phyloP scores from a whole-genome alignment of 2,888 invertebrate genomes.

The Drosophila fulvimacula region DNA sequence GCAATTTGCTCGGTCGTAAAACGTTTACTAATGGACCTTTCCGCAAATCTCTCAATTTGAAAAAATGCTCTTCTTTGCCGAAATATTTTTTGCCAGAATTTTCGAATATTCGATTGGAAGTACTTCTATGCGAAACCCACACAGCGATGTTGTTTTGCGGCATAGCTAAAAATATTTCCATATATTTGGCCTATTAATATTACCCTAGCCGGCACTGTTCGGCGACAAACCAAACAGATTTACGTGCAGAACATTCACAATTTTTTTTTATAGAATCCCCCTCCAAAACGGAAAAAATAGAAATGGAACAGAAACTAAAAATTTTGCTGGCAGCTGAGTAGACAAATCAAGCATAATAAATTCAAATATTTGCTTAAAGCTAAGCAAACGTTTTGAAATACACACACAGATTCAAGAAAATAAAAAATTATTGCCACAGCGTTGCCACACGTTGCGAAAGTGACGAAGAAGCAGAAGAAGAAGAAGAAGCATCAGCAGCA shows the following conservation, averaged over 20 bases:
- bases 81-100: conserved; percentile 54
- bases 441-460: conserved; percentile 8
- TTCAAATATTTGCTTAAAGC: conserved; percentile 38
- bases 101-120: conserved; percentile 61
- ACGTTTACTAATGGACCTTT: conserved; percentile 24
- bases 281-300: conserved; percentile 7
- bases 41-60: not conserved
- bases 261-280: conserved; percentile 36
- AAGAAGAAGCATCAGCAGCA: not conserved
- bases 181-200: conserved; percentile 63
- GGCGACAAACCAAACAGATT: conserved; percentile 64
- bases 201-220: conserved; percentile 34
- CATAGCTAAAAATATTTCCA: conserved; percentile 66
- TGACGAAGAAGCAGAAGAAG: not conserved
- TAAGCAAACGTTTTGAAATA: conserved; percentile 35
- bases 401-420: conserved; percentile 19
- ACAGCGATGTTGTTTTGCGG: conserved; percentile 11
- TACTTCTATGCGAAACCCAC: conserved; percentile 35
- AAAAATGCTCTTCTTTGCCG: conserved; percentile 8
- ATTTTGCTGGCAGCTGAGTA: conserved; percentile 61
- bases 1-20: conserved; percentile 23
- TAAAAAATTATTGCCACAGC: not conserved
- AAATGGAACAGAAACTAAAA: conserved; percentile 24
- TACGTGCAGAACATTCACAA: conserved; percentile 37
- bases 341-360: conserved; percentile 66